phyloP scores from a whole-genome alignment of 2,888 invertebrate genomes.

The Yponomeuta sedellus region DNA sequence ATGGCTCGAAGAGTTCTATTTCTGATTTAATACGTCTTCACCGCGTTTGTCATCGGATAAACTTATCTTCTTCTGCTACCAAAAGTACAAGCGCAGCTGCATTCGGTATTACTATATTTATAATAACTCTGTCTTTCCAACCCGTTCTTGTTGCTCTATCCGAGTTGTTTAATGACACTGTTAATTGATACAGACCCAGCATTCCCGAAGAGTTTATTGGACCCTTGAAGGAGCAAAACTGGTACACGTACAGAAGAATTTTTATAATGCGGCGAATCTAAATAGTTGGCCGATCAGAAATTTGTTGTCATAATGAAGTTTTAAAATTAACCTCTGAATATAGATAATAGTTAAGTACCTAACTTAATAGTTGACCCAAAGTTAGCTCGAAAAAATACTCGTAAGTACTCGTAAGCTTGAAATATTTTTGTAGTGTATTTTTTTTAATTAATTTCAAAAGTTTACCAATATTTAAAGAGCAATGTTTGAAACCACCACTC shows the following conservation, averaged over 20 bases:
- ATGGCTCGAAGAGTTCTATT: constrained; percentile 13
- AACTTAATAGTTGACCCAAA: too few relatives aligned
- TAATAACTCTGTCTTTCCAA: constrained; percentile 26
- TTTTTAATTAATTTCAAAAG: too few relatives aligned
- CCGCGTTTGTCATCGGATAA: constrained; percentile 20
- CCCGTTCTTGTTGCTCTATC: constrained; percentile 28
- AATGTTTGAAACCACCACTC: constrained; percentile 17
- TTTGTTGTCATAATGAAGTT: neutral
- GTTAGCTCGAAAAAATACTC: too few relatives aligned
- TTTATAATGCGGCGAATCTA: constrained; percentile 34
- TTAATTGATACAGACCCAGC: constrained; percentile 65
- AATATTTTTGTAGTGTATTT: too few relatives aligned
- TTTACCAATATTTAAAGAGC: too few relatives aligned
- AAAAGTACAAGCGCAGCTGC: constrained; percentile 36
- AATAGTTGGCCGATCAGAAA: neutral
- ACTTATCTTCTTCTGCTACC: constrained; percentile 20
- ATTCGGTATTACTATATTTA: constrained; percentile 38
- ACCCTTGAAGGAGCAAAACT: constrained; percentile 35
- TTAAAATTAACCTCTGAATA: neutral
- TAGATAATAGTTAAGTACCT: neutral
- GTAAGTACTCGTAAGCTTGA: too few relatives aligned
- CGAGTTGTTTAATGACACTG: constrained; percentile 49
- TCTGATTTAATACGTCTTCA: constrained; percentile 9
- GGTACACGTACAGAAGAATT: constrained; percentile 35
- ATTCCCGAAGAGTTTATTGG: constrained; percentile 52